Conservation (phyloP, 2,888 invertebrate genomes). For the Unio pictorum region DNA sequence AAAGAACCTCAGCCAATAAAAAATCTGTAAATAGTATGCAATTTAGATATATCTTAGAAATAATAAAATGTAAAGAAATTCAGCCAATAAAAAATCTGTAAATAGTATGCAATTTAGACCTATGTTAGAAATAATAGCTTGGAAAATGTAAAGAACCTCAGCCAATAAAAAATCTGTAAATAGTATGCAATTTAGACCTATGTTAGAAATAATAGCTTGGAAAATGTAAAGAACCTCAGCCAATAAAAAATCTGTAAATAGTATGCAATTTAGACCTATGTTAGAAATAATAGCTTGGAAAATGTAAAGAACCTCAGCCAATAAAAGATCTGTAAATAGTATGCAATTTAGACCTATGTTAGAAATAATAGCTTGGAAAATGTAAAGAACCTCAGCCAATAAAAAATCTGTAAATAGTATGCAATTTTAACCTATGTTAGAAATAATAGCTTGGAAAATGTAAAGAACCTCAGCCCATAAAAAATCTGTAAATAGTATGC, state of each 20-base stretch:
- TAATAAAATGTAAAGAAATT: too few species aligned
- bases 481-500: constrained; percentile 10
- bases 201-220: background rate
- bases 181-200: constrained; percentile 10
- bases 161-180: constrained; percentile 6
- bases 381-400: too few species aligned
- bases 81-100: constrained; percentile 4
- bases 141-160: too few species aligned
- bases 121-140: background rate
- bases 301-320: too few species aligned
- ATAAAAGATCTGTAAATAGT: constrained; percentile 8
- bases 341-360: constrained; percentile 9
- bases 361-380: too few species aligned
- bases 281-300: background rate
- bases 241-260: constrained; percentile 7
- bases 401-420: constrained; percentile 9
- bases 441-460: too few species aligned
- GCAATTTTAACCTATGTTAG: constrained; percentile 9
- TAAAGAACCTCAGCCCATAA: background rate
- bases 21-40: constrained; percentile 10
- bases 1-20: background rate
- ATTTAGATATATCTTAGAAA: constrained; percentile 6
- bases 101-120: constrained; percentile 11
- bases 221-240: too few species aligned
- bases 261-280: constrained; percentile 10